Conservation (phyloP, 1,140 invertebrate genomes). For the Onthophagus taurus region DNA sequence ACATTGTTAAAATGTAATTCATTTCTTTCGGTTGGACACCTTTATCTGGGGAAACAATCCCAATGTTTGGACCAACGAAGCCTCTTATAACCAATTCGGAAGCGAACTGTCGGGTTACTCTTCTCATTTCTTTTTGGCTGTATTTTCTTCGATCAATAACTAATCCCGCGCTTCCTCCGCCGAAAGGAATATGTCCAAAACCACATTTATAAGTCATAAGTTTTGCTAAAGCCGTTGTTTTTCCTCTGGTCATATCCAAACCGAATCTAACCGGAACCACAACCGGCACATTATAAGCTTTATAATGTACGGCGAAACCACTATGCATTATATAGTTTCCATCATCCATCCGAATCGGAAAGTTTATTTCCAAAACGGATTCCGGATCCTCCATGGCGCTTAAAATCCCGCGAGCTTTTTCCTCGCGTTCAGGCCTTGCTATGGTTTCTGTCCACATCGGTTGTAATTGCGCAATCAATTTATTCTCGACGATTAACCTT, state of each 20-base stretch:
- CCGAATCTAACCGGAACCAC: not conserved
- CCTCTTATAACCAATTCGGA: not conserved
- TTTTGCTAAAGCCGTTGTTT: slow-evolving; percentile 3
- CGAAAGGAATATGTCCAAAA: slow-evolving; percentile 1
- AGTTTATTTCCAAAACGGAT: slow-evolving; percentile 4
- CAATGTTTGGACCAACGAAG: slow-evolving; percentile 73
- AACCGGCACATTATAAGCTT: not conserved
- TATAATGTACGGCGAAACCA: slow-evolving; percentile 5
- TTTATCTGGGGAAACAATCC: slow-evolving; percentile 97
- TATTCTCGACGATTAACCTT: slow-evolving; percentile 5
- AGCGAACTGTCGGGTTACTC: not conserved
- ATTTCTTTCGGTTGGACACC: slow-evolving; percentile 98
- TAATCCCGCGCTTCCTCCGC: slow-evolving; percentile 5
- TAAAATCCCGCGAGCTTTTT: not conserved
- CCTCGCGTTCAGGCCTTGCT: not conserved
- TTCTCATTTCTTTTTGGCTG: not conserved
- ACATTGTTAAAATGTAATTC: slow-evolving; percentile 99
- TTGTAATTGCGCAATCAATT: slow-evolving; percentile 3
- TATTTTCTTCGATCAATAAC: slow-evolving; percentile 3
- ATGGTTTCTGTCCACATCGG: not conserved
- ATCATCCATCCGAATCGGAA: slow-evolving; percentile 4
- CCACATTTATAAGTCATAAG: not conserved
- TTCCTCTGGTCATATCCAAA: not conserved
- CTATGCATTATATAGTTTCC: not conserved
- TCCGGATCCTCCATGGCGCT: not conserved